Conservation (phyloP, 2,113 vertebrate species). For the Stegastes partitus region DNA sequence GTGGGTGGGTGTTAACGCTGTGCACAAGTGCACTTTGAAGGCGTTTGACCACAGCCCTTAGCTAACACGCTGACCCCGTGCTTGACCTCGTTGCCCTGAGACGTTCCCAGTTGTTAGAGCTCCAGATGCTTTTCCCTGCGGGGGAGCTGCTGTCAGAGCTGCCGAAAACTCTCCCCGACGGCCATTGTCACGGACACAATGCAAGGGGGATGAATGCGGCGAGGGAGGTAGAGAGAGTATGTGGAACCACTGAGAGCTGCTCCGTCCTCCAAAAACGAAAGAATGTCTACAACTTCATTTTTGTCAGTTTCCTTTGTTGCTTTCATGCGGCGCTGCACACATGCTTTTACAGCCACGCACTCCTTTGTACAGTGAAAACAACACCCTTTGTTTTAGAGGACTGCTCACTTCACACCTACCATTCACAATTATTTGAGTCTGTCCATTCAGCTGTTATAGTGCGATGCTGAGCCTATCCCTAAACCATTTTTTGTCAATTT, state of each 20-base stretch:
- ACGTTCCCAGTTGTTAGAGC: constrained; percentile 30
- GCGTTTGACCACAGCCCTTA: constrained; percentile 38
- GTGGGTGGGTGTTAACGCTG: constrained; percentile 38
- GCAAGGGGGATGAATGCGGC: constrained; percentile 15
- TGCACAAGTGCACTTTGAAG: constrained; percentile 50
- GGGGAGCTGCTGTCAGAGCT: constrained; percentile 38
- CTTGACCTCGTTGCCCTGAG: constrained; percentile 48
- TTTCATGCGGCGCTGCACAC: constrained; percentile 12
- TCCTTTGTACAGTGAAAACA: constrained; percentile 28
- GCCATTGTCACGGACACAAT: constrained; percentile 45
- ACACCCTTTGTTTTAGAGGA: constrained; percentile 25
- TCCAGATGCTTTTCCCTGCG: constrained; percentile 41
- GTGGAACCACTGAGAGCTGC: neutral
- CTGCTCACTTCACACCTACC: constrained; percentile 54
- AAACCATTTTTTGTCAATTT: constrained; percentile 25
- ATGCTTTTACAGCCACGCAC: neutral
- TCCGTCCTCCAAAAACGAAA: constrained; percentile 9
- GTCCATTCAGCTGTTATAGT: constrained; percentile 34
- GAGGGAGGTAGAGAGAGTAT: neutral
- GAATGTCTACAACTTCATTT: constrained; percentile 1
- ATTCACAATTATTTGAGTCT: constrained; percentile 38
- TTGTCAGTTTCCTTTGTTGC: constrained; percentile 19
- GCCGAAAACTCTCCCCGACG: constrained; percentile 37
- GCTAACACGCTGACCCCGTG: constrained; percentile 65
- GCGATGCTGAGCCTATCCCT: neutral